Conservation (phyloP, 2,113 vertebrate species). For the Anhinga rufa region DNA sequence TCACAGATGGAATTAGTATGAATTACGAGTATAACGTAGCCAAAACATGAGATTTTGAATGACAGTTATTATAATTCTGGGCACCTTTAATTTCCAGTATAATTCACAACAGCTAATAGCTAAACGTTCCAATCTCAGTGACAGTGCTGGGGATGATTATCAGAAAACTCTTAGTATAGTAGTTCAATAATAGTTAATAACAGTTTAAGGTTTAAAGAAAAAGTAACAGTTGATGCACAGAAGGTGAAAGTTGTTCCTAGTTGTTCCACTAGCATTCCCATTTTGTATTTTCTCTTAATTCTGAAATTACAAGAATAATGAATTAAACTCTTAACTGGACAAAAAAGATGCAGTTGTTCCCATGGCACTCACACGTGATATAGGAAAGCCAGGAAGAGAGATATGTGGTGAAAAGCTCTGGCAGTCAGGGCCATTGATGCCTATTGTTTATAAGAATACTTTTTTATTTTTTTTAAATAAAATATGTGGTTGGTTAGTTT, state of each 20-base stretch:
- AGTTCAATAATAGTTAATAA: background rate
- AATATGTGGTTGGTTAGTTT: background rate
- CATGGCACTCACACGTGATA: background rate
- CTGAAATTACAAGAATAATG: background rate
- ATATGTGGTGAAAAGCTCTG: background rate
- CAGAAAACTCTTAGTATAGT: background rate
- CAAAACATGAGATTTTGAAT: background rate
- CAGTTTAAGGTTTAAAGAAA: background rate
- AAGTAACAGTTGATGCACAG: background rate
- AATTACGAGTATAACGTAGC: background rate
- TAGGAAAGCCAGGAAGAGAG: background rate
- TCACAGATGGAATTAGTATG: background rate
- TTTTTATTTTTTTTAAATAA: background rate
- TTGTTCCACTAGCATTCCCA: background rate
- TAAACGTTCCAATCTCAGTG: background rate
- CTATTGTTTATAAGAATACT: background rate
- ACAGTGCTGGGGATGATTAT: background rate
- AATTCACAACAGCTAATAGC: background rate
- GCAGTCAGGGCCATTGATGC: background rate
- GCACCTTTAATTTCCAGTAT: background rate
- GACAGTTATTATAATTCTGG: background rate
- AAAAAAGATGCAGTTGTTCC: background rate
- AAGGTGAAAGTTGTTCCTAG: background rate
- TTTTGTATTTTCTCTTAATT: background rate
- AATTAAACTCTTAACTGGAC: background rate